A percentile compares a stretch with the other conserved stretches of the same genome.
These are phyloP conservation scores for Chelonus formosanus DNA, from an alignment of 2,888 invertebrate genomes.

Conservation along the genomic window DNA sequence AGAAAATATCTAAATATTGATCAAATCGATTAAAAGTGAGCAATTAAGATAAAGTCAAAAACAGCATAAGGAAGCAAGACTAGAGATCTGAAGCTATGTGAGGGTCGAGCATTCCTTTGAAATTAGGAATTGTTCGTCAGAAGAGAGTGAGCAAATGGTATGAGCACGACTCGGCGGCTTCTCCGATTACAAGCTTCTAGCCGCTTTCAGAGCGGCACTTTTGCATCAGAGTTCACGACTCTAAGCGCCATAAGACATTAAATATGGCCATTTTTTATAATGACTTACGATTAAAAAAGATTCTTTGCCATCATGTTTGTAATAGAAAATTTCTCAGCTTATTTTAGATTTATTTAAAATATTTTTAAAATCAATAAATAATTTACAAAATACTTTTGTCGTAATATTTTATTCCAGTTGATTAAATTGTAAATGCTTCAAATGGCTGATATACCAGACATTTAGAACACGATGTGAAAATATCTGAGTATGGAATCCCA, in stretches of 20 bases:
- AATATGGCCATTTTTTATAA: slow-evolving; percentile 15
- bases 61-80: neutral
- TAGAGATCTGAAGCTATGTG: neutral
- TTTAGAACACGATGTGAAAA: no score
- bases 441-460: no score
- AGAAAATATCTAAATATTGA: no score
- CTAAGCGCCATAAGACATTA: slow-evolving; percentile 25
- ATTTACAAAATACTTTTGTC: no score
- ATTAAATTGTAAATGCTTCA: no score
- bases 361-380: no score
- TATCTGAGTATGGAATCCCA: no score
- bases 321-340: no score
- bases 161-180: slow-evolving; percentile 54
- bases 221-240: slow-evolving; percentile 20
- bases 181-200: slow-evolving; percentile 64
- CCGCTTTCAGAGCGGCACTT: slow-evolving; percentile 49
- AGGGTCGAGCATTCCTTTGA: slow-evolving; percentile 38
- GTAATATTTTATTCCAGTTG: no score
- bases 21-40: neutral
- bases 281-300: neutral
- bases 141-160: slow-evolving; percentile 57
- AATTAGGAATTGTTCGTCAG: slow-evolving; percentile 47
- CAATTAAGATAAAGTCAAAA: neutral
- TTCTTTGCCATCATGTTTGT: no score
- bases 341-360: no score